Conservation (phyloP, 2,797 vertebrate species). For the Onychomys torridus region DNA sequence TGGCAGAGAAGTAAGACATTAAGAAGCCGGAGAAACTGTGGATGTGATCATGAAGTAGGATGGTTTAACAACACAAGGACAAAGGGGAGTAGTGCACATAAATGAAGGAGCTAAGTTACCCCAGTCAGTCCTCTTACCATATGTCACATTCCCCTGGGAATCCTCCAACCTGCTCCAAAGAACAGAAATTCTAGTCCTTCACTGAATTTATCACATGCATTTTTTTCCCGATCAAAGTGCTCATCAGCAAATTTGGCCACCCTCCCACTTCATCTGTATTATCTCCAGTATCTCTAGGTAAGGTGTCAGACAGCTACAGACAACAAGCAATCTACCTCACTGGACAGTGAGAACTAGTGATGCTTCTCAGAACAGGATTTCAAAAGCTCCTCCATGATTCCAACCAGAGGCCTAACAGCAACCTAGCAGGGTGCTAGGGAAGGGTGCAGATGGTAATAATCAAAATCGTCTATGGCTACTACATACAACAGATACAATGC, state of each 20-base stretch:
- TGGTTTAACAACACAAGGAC: not conserved
- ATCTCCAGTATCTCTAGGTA: not conserved
- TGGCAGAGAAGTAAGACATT: conserved; percentile 29
- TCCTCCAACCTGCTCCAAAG: not conserved
- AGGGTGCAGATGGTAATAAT: not conserved
- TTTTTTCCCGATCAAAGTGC: not conserved
- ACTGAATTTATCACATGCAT: not conserved
- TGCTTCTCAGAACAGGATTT: not conserved
- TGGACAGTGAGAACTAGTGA: not conserved
- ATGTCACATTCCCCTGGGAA: not conserved
- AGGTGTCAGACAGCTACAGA: not conserved
- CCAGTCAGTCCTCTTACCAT: not conserved
- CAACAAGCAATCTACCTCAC: not conserved
- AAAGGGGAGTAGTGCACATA: not conserved
- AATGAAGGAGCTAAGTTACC: not conserved
- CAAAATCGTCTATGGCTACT: not conserved
- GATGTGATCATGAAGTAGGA: not conserved
- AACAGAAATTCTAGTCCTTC: not conserved
- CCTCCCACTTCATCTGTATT: not conserved
- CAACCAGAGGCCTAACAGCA: not conserved
- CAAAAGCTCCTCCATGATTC: not conserved
- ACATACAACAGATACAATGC: not conserved
- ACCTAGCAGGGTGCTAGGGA: too few species aligned
- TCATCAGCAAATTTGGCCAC: not conserved
- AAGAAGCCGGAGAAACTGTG: not conserved